Conservation (phyloP, 2,888 invertebrate genomes). For the Caenorhabditis doughertyi region DNA sequence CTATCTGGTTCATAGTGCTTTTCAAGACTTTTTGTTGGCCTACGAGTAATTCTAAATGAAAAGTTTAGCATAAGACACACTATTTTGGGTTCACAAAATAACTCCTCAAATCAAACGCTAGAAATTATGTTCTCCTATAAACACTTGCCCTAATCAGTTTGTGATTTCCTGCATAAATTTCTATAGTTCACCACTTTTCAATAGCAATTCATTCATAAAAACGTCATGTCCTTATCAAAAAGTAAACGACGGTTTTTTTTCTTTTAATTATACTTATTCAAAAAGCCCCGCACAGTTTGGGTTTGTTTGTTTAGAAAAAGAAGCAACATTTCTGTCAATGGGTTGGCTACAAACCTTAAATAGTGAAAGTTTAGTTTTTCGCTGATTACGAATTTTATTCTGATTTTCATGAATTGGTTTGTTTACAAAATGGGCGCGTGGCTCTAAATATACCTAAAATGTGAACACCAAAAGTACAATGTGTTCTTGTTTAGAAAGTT, state of each 20-base stretch:
- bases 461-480: too few species aligned
- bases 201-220: conserved; percentile 30
- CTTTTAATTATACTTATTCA: conserved; percentile 18
- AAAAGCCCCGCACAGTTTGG: conserved; percentile 11
- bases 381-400: neutral
- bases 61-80: too few species aligned
- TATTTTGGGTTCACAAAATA: too few species aligned
- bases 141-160: conserved; percentile 25
- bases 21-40: too few species aligned
- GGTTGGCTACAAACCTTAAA: conserved; percentile 29
- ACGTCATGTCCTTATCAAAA: conserved; percentile 42
- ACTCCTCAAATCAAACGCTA: neutral
- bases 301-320: conserved; percentile 20
- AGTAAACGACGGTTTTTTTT: conserved; percentile 11
- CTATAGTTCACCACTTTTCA: conserved; percentile 9
- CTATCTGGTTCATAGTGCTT: too few species aligned
- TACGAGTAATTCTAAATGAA: too few species aligned
- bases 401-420: too few species aligned
- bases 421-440: too few species aligned
- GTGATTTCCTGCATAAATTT: conserved; percentile 32
- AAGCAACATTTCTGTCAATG: conserved; percentile 14
- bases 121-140: neutral
- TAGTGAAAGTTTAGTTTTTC: conserved; percentile 1
- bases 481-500: too few species aligned
- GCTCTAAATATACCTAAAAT: too few species aligned